Conservation (phyloP, 2,888 invertebrate species). For the Gandaritis pyraliata region DNA sequence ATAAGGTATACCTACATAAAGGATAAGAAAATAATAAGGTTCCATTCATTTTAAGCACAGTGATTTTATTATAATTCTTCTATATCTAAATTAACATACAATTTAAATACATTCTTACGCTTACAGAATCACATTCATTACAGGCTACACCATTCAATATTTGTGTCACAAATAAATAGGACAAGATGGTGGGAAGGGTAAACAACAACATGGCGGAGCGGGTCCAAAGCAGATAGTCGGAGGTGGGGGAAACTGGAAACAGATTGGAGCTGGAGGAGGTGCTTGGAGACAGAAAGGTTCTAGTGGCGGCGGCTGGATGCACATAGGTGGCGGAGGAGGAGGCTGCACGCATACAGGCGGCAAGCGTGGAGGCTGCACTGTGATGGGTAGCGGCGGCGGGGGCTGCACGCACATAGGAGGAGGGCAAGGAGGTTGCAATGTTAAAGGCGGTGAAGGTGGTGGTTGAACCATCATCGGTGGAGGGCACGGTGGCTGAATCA, state of each 20-base stretch:
- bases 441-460: conserved; percentile 66
- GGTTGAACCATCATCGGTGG: conserved; percentile 67
- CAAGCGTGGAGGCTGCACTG: conserved; percentile 66
- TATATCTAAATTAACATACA: background rate
- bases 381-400: conserved; percentile 66
- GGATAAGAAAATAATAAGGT: background rate
- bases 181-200: conserved; percentile 37
- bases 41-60: background rate
- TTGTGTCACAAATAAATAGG: conserved; percentile 51
- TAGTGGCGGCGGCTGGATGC: conserved; percentile 66
- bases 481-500: conserved; percentile 67
- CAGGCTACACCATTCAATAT: conserved; percentile 21
- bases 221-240: conserved; percentile 50
- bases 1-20: too few species aligned
- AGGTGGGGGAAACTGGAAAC: conserved; percentile 51
- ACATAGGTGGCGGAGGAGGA: conserved; percentile 62
- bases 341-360: conserved; percentile 70
- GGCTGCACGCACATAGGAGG: conserved; percentile 69
- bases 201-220: conserved; percentile 43
- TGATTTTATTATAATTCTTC: background rate
- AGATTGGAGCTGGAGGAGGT: conserved; percentile 56
- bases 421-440: conserved; percentile 68
- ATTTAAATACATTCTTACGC: conserved; percentile 15
- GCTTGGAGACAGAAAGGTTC: conserved; percentile 69
- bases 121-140: conserved; percentile 7